A percentile compares a stretch with the other conserved stretches of the same genome.
Evolutionary conservation across 2,113 vertebrate species (phyloP).

Genomic region (Taurulus bubalis): DNA sequence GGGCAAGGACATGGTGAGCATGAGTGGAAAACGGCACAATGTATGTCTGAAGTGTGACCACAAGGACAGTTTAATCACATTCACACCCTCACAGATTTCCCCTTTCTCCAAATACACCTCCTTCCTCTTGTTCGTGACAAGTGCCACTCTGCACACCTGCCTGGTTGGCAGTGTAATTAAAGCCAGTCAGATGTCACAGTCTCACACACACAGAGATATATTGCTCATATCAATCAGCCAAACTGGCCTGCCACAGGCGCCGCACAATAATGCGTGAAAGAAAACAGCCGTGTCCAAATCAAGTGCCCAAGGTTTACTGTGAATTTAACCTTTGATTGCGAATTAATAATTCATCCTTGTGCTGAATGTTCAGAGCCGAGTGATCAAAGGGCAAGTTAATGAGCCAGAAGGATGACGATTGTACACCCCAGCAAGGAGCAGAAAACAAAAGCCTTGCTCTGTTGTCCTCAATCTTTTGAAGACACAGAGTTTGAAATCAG

Average conservation of each 20-base stretch:
- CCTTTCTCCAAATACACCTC: constrained; percentile 9
- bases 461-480: constrained; percentile 47
- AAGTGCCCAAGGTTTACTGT: constrained; percentile 68
- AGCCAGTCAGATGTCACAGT: constrained; percentile 61
- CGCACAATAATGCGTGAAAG: constrained; percentile 1
- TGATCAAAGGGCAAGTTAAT: constrained; percentile 79
- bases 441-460: constrained; percentile 66
- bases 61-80: constrained; percentile 43
- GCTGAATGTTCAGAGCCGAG: constrained; percentile 65
- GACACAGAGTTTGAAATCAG: constrained; percentile 55
- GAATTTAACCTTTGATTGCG: constrained; percentile 79
- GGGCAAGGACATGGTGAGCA: constrained; percentile 47
- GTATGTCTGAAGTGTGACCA: constrained; percentile 46
- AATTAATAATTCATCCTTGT: constrained; percentile 78
- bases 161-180: constrained; percentile 70
- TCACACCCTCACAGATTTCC: constrained; percentile 22
- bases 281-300: constrained; percentile 52
- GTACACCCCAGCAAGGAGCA: constrained; percentile 66
- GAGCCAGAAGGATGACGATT: constrained; percentile 72
- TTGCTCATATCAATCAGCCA: constrained; percentile 70
- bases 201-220: constrained; percentile 65
- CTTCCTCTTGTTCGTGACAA: constrained; percentile 23
- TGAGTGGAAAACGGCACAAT: constrained; percentile 42
- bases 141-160: constrained; percentile 47
- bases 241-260: constrained; percentile 37